These are phyloP conservation scores for Lytechinus variegatus DNA, from an alignment of 35 echinoderm and acorn worm genomes.

Conservation along the genomic window DNA sequence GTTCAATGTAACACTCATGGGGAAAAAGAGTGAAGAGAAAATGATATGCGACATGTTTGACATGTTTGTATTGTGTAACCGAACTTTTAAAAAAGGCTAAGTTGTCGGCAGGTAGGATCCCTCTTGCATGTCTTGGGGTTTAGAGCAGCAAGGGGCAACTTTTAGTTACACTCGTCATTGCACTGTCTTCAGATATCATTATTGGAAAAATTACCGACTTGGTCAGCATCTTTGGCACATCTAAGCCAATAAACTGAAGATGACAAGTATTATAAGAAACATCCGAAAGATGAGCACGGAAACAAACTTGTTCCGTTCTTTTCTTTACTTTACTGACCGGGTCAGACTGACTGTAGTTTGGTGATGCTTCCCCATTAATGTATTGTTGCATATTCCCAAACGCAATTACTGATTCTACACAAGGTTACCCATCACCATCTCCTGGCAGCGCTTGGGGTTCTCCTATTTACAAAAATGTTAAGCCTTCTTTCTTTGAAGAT, in stretches of 20 bases:
- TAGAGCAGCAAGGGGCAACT: not conserved
- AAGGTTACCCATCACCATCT: not conserved
- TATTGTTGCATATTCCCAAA: not conserved
- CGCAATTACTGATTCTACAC: not conserved
- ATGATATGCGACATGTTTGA: not conserved
- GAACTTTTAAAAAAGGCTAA: too few species aligned
- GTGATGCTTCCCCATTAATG: not conserved
- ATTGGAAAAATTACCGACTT: not conserved
- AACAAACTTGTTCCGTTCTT: too few species aligned
- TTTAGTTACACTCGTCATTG: not conserved
- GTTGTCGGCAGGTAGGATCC: too few species aligned
- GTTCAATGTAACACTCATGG: not conserved
- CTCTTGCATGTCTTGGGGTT: not conserved
- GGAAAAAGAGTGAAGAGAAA: not conserved
- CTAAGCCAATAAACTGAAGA: not conserved
- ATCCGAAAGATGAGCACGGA: not conserved
- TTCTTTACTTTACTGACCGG: too few species aligned
- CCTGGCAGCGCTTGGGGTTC: not conserved
- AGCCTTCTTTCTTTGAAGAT: not conserved
- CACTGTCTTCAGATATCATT: not conserved
- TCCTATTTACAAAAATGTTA: not conserved
- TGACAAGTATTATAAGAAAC: not conserved
- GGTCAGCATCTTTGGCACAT: not conserved
- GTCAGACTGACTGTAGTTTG: not conserved
- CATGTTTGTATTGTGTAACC: too few species aligned